Base-by-base conservation (phyloP, 2,888 invertebrate genomes). In the Nasonia oneida region DNA sequence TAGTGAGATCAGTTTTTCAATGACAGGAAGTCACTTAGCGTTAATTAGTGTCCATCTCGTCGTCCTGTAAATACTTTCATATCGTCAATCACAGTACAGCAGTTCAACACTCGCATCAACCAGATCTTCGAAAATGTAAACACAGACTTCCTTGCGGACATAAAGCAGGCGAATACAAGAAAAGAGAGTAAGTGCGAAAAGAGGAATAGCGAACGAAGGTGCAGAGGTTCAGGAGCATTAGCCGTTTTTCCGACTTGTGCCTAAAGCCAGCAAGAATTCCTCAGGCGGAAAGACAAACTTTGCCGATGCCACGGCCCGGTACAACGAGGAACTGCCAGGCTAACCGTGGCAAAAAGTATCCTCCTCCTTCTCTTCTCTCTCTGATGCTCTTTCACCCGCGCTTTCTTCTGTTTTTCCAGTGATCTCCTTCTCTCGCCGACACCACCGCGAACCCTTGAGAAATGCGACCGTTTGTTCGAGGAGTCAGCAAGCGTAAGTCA, bases 201-300 rank as follows among this genome's bases (percentile, higher is more conserved):
- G 47, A 57, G 73, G 12, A 53, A 80, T n/a, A 29, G 29, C 29
- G 29, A 29, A 29, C 29, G 1, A 29, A 39, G 42, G 71, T 39
- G 37, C 50, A 57, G 6, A 47, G 50, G 80, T 75, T 79, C 39
- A 64, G 39, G 5, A 74, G 74, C 71, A 76, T 84, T 37, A 75
- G 23, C 81, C 67, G 67, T 81, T 81, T 82, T 84, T 86, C 74
- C 67, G 70, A 71, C 78, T 86, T 70, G 81, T 70, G 81, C 82
- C 71, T 79, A 84, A 84, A 87, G 71, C 64, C 78, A 79, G 78
- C 76, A 81, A 84, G 74, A 80, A 81, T 84, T 83, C 50, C 79
- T 87, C 84, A 61, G 85, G 84, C 87, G 86, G 82, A 86, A 88
- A 88, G 87, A 87, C 86, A 87, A 88, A 86, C 81, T 86, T 86